Evolutionary conservation across 2,888 invertebrate species (phyloP), one percentile per base, ranked within the genome.

Genomic region (Heteromurus nitidus): DNA sequence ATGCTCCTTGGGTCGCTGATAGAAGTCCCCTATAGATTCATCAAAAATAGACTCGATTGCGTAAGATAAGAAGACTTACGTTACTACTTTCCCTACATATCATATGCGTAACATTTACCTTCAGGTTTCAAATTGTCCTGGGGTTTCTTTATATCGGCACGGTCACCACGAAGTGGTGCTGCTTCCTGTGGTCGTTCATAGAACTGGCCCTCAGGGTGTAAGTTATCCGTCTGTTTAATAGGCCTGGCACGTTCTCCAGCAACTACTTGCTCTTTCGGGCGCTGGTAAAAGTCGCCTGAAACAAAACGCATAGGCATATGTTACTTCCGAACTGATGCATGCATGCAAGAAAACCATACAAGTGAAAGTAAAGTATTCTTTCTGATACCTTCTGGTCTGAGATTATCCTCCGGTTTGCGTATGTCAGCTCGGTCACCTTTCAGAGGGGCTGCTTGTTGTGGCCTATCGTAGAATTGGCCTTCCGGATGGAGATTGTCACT

Each of bases 161-260:
- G 88, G n/a, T 91, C 53, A 92, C 0, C 30, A 47, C 36, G 13
- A 36, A 36, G n/a, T 47, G 47, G 90, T 0, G 88, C 86, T 88
- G 89, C 89, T 3, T 88, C 88, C 1, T 89, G 87, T 9, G 92
- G 93, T 88, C 73, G 77, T 11, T 92, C 92, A 91, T 89, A 89
- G 88, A 93, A 93, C 22, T 93, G 91, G 3, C 92, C 92, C 87
- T 92, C 91, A 2, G 90, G 91, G 68, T 88, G 88, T 1, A 75
- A 20, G 31, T 82, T 82, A 16, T 82, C 82, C 9, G 13, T 55
- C 3, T 36, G 89, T 90, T 28, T 60, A 24, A 75, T 36, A 0
- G 75, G 55, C 16, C 67, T 64, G 84, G 91, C 90, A 28, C 90
- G 90, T 70, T 86, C 86, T 22, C 76, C 82, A 16, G 16, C 26